Conservation (phyloP, 2,113 vertebrate genomes). For the Bolborhynchus lineola region DNA sequence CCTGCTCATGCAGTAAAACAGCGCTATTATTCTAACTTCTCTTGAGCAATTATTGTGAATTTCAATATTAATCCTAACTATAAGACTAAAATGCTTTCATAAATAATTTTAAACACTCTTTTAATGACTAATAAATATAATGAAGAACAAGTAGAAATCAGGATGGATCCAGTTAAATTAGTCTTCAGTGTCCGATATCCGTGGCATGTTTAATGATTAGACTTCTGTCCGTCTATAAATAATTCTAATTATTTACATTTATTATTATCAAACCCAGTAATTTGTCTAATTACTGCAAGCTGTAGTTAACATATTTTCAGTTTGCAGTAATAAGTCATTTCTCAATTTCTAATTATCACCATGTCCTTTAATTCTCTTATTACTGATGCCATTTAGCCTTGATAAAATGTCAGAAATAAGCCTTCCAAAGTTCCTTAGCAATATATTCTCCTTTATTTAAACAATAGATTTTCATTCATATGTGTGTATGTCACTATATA, state of each 20-base stretch:
- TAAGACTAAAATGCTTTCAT: conserved; percentile 22
- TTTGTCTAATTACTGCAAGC: conserved; percentile 57
- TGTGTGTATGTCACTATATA: neutral
- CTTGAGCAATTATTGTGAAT: conserved; percentile 1
- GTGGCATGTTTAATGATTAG: conserved; percentile 35
- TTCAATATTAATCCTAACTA: conserved; percentile 46
- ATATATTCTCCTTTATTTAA: neutral
- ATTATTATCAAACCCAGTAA: conserved; percentile 51
- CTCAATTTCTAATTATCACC: conserved; percentile 10
- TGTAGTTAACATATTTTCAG: conserved; percentile 47
- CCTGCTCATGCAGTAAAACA: neutral
- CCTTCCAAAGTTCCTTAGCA: neutral
- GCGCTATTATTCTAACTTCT: neutral
- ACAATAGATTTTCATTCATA: neutral
- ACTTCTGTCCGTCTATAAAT: conserved; percentile 61
- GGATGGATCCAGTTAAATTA: conserved; percentile 5
- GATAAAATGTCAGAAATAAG: neutral
- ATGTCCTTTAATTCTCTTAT: neutral
- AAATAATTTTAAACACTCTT: conserved; percentile 9
- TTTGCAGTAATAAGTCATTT: conserved; percentile 5
- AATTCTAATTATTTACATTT: conserved; percentile 67
- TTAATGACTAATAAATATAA: conserved; percentile 5
- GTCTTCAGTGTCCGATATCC: conserved; percentile 16
- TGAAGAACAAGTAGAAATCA: neutral
- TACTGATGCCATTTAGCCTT: neutral